Evolutionary conservation across 2,797 vertebrate species (phyloP).

Genomic region (Aldrovandia affinis): DNA sequence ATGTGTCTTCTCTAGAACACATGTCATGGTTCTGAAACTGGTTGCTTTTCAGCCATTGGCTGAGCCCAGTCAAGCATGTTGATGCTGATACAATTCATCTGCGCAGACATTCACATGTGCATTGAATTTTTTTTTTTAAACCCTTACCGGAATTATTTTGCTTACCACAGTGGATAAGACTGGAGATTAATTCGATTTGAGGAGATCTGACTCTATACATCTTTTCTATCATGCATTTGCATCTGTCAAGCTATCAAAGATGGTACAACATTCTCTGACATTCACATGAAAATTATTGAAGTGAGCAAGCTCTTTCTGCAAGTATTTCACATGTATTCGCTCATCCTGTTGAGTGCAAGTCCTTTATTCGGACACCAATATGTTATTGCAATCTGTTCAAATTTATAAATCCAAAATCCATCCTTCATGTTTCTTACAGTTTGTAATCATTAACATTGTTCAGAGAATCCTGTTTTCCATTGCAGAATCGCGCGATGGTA

Average conservation of each 20-base stretch:
- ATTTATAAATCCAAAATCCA: not conserved
- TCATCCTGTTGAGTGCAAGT: too few species aligned
- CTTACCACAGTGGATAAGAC: not conserved
- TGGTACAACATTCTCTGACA: not conserved
- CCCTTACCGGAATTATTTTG: not conserved
- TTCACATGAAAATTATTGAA: not conserved
- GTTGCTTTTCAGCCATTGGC: not conserved
- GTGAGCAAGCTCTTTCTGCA: too few species aligned
- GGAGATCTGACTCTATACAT: not conserved
- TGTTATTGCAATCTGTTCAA: not conserved
- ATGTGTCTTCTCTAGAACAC: not conserved
- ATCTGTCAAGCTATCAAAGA: not conserved
- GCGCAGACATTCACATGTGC: not conserved
- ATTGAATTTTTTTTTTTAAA: not conserved
- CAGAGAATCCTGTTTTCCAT: too few species aligned
- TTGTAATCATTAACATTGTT: not conserved
- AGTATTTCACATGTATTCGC: too few species aligned
- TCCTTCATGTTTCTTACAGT: not conserved
- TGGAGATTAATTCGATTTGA: conserved; percentile 4
- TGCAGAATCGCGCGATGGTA: too few species aligned
- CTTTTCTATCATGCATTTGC: not conserved
- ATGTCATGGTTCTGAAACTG: not conserved
- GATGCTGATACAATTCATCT: not conserved
- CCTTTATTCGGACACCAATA: not conserved
- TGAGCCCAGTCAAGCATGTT: not conserved